Evolutionary conservation across 2,113 vertebrate genomes (phyloP).

Genomic region (Cebus imitator): DNA sequence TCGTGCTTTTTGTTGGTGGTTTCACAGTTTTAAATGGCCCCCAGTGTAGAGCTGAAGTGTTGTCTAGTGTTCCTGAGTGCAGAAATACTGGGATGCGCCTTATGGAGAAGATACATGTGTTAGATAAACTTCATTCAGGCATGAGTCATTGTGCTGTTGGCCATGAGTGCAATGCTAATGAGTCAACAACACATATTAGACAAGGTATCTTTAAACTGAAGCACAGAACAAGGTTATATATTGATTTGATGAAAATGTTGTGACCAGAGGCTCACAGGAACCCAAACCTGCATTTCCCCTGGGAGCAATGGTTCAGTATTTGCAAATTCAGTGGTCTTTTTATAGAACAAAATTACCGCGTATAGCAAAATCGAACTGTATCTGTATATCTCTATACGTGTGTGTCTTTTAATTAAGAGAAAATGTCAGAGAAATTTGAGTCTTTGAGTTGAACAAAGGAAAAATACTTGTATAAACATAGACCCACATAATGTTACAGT

Average conservation of each 20-base stretch:
- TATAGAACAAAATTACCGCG: not conserved
- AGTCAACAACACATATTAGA: not conserved
- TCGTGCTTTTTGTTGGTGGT: not conserved
- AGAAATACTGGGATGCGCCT: not conserved
- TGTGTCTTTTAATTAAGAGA: not conserved
- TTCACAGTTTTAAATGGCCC: not conserved
- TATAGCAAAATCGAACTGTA: not conserved
- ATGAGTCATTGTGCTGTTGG: not conserved
- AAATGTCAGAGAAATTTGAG: not conserved
- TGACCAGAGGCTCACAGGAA: not conserved
- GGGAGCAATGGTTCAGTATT: not conserved
- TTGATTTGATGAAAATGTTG: not conserved
- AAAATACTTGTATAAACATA: not conserved
- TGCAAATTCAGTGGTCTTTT: not conserved
- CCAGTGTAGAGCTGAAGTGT: not conserved
- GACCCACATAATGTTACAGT: not conserved
- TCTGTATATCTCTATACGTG: not conserved
- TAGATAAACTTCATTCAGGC: not conserved
- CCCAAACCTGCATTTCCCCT: not conserved
- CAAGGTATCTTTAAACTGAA: not conserved
- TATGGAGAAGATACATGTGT: not conserved
- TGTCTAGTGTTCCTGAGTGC: not conserved
- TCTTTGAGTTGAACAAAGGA: conserved; percentile 2
- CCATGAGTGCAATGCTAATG: not conserved
- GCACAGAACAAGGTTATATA: not conserved